Conservation (phyloP, 2,113 vertebrate species). For the Macaca fascicularis region T2T-MFA8v1.1 NC_088389.1:3455501-3456000, state of each 20-base stretch:
- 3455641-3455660: fast-evolving
- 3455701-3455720: neutral
- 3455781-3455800: neutral
- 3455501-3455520: neutral
- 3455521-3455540: neutral
- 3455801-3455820: too few relatives aligned
- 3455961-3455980: too few relatives aligned
- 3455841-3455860: too few relatives aligned
- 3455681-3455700: neutral
- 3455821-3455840: neutral
- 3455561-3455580: fast-evolving
- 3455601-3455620: fast-evolving
- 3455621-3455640: neutral
- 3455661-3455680: neutral
- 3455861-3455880: too few relatives aligned
- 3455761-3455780: neutral
- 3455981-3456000: too few relatives aligned
- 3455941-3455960: too few relatives aligned
- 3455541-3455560: fast-evolving
- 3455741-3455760: too few relatives aligned
- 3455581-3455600: neutral
- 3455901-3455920: too few relatives aligned
- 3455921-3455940: too few relatives aligned
- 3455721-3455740: neutral
- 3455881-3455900: too few relatives aligned